Evolutionary conservation across 1,140 invertebrate species (phyloP).

Genomic region (Cherax quadricarinatus): DNA sequence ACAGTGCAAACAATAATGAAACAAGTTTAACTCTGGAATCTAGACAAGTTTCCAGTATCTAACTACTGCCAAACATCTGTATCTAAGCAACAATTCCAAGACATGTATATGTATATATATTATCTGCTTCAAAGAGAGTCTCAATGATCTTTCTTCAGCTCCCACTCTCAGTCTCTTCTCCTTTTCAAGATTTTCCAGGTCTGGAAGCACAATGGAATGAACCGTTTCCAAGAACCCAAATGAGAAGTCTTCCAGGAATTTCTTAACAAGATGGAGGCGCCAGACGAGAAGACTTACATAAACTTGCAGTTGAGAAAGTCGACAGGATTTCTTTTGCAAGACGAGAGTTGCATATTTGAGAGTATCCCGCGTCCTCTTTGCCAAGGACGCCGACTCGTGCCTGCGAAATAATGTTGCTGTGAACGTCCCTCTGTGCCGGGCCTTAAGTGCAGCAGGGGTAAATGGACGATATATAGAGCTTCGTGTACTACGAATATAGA

Average conservation of each 20-base stretch:
- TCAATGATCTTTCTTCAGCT: constrained; percentile 12
- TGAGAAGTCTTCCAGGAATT: constrained; percentile 64
- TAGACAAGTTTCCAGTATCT: no score
- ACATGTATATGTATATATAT: constrained; percentile 15
- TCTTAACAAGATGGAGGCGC: constrained; percentile 65
- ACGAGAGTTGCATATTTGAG: constrained; percentile 41
- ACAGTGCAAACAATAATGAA: no score
- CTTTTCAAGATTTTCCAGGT: constrained; percentile 66
- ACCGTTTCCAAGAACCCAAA: constrained; percentile 62
- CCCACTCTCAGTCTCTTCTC: constrained; percentile 16
- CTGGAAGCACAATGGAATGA: constrained; percentile 64
- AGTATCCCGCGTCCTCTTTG: not conserved
- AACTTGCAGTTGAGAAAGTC: constrained; percentile 49
- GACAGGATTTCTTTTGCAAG: constrained; percentile 43
- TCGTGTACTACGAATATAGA: not conserved
- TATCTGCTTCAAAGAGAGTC: constrained; percentile 39
- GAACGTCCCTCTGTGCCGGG: not conserved
- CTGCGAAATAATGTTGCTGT: not conserved
- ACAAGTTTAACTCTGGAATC: no score
- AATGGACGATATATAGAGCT: constrained; percentile 10
- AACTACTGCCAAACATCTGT: no score
- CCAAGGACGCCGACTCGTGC: not conserved
- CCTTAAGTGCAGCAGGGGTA: constrained; percentile 21
- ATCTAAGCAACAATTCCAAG: no score
- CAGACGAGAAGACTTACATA: constrained; percentile 60